Evolutionary conservation across 2,113 vertebrate genomes (phyloP), one percentile per base, ranked within the genome.

Genomic region (Cyprinodon tularosa): DNA sequence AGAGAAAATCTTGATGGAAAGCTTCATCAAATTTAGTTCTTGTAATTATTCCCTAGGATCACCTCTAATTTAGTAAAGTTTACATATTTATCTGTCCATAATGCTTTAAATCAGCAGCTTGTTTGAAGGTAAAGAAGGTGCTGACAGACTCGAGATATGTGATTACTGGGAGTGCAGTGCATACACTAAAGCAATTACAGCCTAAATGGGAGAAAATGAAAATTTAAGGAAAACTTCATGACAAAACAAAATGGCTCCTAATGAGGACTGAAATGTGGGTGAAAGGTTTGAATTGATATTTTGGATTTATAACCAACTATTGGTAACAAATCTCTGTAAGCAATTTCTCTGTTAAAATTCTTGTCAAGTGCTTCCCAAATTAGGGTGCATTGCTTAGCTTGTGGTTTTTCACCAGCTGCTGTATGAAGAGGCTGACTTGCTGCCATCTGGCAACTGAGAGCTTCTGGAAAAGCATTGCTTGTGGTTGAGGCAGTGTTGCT

Each of bases 111-210:
- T 57, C n/a, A 57, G 50, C 8, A 7, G 29, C 39, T 71, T 66
- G 63, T 62, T 70, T 71, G 53, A 36, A 66, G 53, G 67, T 66
- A 70, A 77, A 57, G 53, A 59, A 79, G 63, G 45, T 72, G 57
- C 71, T 68, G 64, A 76, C 74, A 73, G 13, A 68, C 70, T 65
- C 38, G 17, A 76, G 36, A 70, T 44, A 66, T 74, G 65, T 17
- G 50, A 72, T 59, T 66, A 47, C 42, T 17, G 61, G 61, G 68
- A 73, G 17, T 44, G 8, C 40, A 69, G 20, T 12, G 40, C 57
- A 62, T 68, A 81, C 40, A 9, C 38, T 1, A 12, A 38, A 64
- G 63, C 37, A 37, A 72, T 68, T 37, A 72, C 9, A 12, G 45
- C 7, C n/a, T 42, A 39, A 68, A 62, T n/a, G n/a, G 50, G 70